Evolutionary conservation across 2,113 vertebrate genomes (phyloP).

Genomic region (Ascaphus truei): DNA sequence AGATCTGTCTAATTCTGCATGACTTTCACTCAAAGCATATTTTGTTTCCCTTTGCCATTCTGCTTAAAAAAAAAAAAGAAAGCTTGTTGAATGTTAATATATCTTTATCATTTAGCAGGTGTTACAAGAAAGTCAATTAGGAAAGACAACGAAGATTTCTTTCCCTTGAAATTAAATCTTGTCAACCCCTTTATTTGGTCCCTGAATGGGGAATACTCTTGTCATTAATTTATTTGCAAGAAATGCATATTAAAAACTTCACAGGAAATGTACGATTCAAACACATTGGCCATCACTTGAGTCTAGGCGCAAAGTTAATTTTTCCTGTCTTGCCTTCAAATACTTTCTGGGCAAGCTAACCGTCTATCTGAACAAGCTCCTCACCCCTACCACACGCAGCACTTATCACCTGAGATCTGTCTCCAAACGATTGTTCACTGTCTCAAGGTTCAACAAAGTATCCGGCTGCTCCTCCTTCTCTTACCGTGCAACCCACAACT

Average conservation of each 20-base stretch:
- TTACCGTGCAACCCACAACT: too few relatives aligned
- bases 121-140: not conserved
- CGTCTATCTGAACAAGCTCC: too few relatives aligned
- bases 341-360: too few relatives aligned
- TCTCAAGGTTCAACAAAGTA: too few relatives aligned
- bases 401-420: too few relatives aligned
- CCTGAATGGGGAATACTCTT: not conserved
- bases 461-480: too few relatives aligned
- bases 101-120: not conserved
- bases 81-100: not conserved
- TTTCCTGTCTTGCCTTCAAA: too few relatives aligned
- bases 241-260: not conserved
- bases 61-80: not conserved
- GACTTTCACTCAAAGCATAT: constrained; percentile 21
- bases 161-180: not conserved
- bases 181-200: not conserved
- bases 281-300: too few relatives aligned
- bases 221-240: not conserved
- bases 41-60: not conserved
- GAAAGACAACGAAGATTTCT: not conserved
- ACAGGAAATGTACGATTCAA: not conserved
- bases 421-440: too few relatives aligned
- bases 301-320: too few relatives aligned
- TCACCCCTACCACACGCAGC: too few relatives aligned
- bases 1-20: constrained; percentile 29